Base-by-base conservation (phyloP, 2,797 vertebrate genomes). In the Rousettus madagascariensis region DNA sequence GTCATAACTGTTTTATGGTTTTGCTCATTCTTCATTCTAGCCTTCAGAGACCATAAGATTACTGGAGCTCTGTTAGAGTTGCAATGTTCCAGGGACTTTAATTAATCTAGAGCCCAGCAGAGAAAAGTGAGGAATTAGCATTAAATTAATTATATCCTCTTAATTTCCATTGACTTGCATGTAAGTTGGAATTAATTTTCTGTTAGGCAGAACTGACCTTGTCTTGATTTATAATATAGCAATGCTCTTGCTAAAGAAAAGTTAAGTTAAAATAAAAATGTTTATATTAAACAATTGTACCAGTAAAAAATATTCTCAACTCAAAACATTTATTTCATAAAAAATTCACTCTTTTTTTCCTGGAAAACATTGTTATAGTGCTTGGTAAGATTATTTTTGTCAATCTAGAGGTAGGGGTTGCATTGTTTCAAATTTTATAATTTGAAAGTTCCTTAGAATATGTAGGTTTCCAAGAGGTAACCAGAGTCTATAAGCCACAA, bases 41-140 rank as follows among this genome's bases (percentile, higher is more conserved):
- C 1, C 13, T 90, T 78, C 41, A 46, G 33, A 80, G 59, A 51
- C 12, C 12, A 12, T 71, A 46, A 57, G 43, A 53, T 87, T 66
- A 49, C 1, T 46, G 13, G 36, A 77, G 46, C 19, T 24, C 41
- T 68, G 8, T 92, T 66, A 87, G 17, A 82, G 20, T 55, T 51
- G 69, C 57, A 65, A 6, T 49, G 13, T 90, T 93, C 17, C 26
- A 9, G 2, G 26, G 20, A 30, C 15, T 94, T 96, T 84, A 78
- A 91, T 80, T 95, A 90, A 92, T 88, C 41, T 43, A 92, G 15
- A 72, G 6, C 6, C 26, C 89, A 83, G 11, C 43, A 94, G 43
- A 91, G 46, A 88, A 85, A 93, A 65, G 46, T 66, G 30, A 93
- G 24, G 49, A 86, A 79, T 80, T 94, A 78, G 36, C 55, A 94